Conservation (phyloP, 2,888 invertebrate species). For the Drosophila ustulata region DNA sequence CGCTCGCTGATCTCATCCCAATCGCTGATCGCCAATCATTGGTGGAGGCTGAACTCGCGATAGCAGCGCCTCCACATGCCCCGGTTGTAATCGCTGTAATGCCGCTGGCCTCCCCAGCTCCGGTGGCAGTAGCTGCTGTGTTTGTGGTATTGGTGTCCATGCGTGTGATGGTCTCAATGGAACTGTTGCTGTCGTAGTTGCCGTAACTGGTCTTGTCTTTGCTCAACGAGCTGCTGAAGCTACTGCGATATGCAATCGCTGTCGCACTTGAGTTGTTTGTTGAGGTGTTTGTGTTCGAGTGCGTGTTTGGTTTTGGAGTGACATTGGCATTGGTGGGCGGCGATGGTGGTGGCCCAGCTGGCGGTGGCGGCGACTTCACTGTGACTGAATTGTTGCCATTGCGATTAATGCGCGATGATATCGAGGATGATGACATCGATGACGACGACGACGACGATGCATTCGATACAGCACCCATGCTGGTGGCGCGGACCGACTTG, state of each 20-base stretch:
- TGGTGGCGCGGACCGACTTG: slow-evolving; percentile 60
- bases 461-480: slow-evolving; percentile 69
- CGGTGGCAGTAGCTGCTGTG: slow-evolving; percentile 67
- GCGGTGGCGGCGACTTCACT: slow-evolving; percentile 81
- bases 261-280: slow-evolving; percentile 46
- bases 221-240: slow-evolving; percentile 71
- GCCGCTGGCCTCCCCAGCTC: slow-evolving; percentile 63
- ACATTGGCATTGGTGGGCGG: slow-evolving; percentile 64
- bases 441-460: slow-evolving; percentile 78
- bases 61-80: slow-evolving; percentile 48
- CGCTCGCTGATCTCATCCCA: slow-evolving; percentile 81
- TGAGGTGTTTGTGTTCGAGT: slow-evolving; percentile 29
- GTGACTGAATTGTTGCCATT: slow-evolving; percentile 79
- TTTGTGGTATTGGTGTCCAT: slow-evolving; percentile 81
- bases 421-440: slow-evolving; percentile 80
- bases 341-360: slow-evolving; percentile 80
- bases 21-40: slow-evolving; percentile 76
- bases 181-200: slow-evolving; percentile 79
- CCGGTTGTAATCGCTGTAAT: slow-evolving; percentile 66
- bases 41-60: slow-evolving; percentile 63
- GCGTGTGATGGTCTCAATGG: slow-evolving; percentile 82
- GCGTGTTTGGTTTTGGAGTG: slow-evolving; percentile 44
- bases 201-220: slow-evolving; percentile 75
- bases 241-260: slow-evolving; percentile 73
- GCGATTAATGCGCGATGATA: slow-evolving; percentile 81